Base-by-base conservation (phyloP, 2,113 vertebrate genomes). In the Orcinus orca region DNA sequence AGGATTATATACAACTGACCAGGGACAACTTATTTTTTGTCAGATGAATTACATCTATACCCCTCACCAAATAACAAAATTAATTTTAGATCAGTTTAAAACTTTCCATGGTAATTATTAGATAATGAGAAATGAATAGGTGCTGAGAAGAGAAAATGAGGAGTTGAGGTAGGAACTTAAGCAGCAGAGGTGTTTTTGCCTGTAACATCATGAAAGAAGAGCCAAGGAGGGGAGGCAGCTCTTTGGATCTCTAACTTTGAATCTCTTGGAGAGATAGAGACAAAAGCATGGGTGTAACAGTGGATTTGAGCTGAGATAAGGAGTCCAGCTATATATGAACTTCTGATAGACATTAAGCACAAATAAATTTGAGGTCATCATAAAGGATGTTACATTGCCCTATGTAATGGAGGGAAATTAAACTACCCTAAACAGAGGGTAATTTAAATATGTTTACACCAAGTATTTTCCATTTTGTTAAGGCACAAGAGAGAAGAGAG, bases 81-180 rank as follows among this genome's bases (percentile, higher is more conserved):
- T n/a, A 50, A 38, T 21, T 38, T 55, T 81, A 80, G 63, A 86
- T 50, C 1, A 31, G 44, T 47, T 68, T 83, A 41, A 38, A 93
- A 47, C 0, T 62, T 85, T 41, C 36, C 29, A 47, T 31, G 21
- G 10, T 47, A 84, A 77, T 62, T 76, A 73, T 4, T 44, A 55
- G 65, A 12, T 13, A 85, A 50, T 44, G 1, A 36, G 62, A 84
- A 77, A n/a, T 18, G 36, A 71, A 36, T 3, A 90, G 15, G 11
- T 36, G 8, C 11, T 41, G 41, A 26, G 10, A 77, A 73, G 11
- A 95, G 26, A 84, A 79, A 86, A 68, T 5, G 23, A 53, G 63
- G 70, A n/a, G n/a, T 12, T 18, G 3, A 26, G 5, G 0, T 2
- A 71, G 38, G 1, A 68, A 58, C 6, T 2, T 7, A 53, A 38